These are phyloP conservation scores for Blastobasis lacticolella DNA, from an alignment of 2,888 invertebrate genomes.

Conservation along the genomic window DNA sequence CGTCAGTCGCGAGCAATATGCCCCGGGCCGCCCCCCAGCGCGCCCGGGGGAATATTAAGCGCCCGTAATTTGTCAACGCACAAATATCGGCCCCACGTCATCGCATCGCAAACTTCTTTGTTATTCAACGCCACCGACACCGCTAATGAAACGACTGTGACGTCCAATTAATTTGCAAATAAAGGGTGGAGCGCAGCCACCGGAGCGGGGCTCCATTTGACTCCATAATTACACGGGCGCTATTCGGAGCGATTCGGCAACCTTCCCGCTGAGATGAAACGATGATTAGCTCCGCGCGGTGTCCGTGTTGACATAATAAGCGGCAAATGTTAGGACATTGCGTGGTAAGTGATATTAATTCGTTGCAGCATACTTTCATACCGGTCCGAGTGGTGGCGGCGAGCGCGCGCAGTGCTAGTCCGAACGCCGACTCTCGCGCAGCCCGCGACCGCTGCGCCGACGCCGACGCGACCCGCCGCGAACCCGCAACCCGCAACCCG, in stretches of 20 bases:
- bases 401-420: constrained; percentile 41
- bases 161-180: constrained; percentile 41
- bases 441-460: constrained; percentile 26
- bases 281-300: neutral
- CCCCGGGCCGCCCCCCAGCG: constrained; percentile 9
- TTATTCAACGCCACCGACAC: constrained; percentile 32
- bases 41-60: constrained; percentile 32
- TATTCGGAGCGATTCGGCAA: too few species aligned
- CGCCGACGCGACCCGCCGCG: too few species aligned
- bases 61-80: constrained; percentile 42
- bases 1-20: constrained; percentile 9
- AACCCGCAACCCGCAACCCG: neutral
- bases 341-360: constrained; percentile 61
- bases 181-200: constrained; percentile 20
- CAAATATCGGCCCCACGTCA: constrained; percentile 34
- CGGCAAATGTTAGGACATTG: constrained; percentile 48
- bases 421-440: constrained; percentile 52
- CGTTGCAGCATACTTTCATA: constrained; percentile 58
- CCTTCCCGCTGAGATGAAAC: too few species aligned
- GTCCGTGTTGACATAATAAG: constrained; percentile 37
- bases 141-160: constrained; percentile 39
- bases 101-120: constrained; percentile 31
- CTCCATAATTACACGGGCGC: constrained; percentile 13
- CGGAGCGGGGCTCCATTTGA: constrained; percentile 15
- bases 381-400: constrained; percentile 28